Conservation (phyloP, 2,797 vertebrate species). For the Pseudotriccus pelzelni region DNA sequence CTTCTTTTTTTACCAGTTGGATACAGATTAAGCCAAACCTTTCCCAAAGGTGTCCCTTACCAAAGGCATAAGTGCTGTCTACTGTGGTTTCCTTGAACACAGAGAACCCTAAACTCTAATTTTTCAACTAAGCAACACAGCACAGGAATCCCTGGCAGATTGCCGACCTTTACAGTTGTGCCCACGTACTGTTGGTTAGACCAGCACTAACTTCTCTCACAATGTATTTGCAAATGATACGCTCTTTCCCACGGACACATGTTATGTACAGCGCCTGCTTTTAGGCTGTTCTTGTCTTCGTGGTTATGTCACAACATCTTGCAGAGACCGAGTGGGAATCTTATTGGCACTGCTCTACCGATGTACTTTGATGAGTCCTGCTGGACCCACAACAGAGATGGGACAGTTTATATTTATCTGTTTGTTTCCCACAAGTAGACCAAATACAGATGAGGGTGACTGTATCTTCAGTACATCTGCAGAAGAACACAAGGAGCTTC, state of each 20-base stretch:
- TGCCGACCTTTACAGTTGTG: not conserved
- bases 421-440: constrained; percentile 18
- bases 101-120: not conserved
- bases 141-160: not conserved
- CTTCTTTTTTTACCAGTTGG: not conserved
- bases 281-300: not conserved
- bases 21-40: not conserved
- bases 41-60: not conserved
- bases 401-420: constrained; percentile 24
- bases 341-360: not conserved
- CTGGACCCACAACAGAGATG: constrained; percentile 4
- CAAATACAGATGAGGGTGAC: constrained; percentile 1
- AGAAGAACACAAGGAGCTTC: not conserved
- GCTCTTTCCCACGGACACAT: not conserved
- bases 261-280: accelerated
- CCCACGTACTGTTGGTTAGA: not conserved
- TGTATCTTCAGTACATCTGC: not conserved
- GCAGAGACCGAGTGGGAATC: not conserved
- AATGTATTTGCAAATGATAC: not conserved
- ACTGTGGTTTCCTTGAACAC: not conserved
- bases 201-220: not conserved
- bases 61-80: not conserved
- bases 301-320: not conserved
- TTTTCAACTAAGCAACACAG: not conserved
- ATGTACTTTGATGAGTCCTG: not conserved